Conservation (phyloP, 2,113 vertebrate genomes). For the Coptodon rendalli region DNA sequence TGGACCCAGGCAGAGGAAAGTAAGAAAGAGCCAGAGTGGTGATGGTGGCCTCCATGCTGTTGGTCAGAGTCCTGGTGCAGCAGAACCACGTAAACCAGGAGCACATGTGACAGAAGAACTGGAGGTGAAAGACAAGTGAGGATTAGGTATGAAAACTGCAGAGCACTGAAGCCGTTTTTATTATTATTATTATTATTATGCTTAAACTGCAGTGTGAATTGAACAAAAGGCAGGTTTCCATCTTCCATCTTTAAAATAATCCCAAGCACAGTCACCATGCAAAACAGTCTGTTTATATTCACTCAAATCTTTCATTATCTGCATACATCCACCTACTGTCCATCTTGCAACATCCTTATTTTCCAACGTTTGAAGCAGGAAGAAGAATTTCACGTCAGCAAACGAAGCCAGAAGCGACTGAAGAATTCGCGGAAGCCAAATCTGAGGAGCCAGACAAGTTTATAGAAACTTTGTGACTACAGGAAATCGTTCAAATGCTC, state of each 20-base stretch:
- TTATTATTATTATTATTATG: neutral
- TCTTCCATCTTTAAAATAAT: neutral
- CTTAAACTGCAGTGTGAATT: neutral
- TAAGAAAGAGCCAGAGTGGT: slow-evolving; percentile 83
- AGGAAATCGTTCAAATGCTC: neutral
- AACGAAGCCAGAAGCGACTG: slow-evolving; percentile 83
- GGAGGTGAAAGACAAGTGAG: neutral
- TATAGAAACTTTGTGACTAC: neutral
- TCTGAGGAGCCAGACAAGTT: slow-evolving; percentile 62
- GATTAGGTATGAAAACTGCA: neutral
- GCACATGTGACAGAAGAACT: slow-evolving; percentile 91
- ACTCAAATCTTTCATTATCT: neutral
- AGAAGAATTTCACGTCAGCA: slow-evolving; percentile 85
- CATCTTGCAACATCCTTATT: slow-evolving; percentile 75
- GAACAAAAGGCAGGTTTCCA: neutral
- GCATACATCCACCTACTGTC: slow-evolving; percentile 73
- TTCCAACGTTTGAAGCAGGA: slow-evolving; percentile 74
- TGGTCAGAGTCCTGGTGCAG: slow-evolving; percentile 91
- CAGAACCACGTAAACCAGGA: slow-evolving; percentile 99
- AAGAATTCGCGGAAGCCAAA: slow-evolving; percentile 83
- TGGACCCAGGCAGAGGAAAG: slow-evolving; percentile 82
- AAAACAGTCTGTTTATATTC: neutral
- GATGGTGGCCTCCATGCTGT: slow-evolving; percentile 88
- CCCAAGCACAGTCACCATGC: neutral
- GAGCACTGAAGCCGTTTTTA: neutral